Conservation (phyloP, 2,888 invertebrate genomes). For the Drosophila paracracens region DNA sequence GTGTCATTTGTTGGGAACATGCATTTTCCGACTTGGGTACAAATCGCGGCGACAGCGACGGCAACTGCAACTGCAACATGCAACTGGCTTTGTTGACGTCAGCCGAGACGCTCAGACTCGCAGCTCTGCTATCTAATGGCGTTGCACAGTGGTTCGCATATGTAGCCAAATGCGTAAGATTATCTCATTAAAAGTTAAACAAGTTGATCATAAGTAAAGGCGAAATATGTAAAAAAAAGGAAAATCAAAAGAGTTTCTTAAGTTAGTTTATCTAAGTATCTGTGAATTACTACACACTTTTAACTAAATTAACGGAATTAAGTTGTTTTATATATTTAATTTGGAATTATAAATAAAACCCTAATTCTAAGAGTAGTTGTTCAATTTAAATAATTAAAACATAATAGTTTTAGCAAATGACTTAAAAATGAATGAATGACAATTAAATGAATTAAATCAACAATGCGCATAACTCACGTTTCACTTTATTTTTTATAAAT, state of each 20-base stretch:
- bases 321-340: too few species aligned
- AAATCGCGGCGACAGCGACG: constrained; percentile 75
- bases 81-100: constrained; percentile 44
- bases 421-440: too few species aligned
- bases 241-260: too few species aligned
- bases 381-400: background rate
- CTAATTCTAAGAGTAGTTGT: background rate
- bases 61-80: constrained; percentile 51
- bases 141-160: constrained; percentile 51
- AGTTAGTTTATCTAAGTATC: too few species aligned
- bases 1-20: constrained; percentile 82
- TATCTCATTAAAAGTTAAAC: background rate
- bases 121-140: constrained; percentile 53
- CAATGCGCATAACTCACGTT: background rate
- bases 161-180: background rate
- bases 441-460: background rate
- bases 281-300: too few species aligned
- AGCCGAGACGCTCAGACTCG: constrained; percentile 26
- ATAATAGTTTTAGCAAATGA: background rate
- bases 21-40: constrained; percentile 79
- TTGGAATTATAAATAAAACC: too few species aligned
- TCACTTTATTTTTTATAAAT: too few species aligned
- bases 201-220: background rate
- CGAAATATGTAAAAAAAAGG: background rate
- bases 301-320: too few species aligned